Base-by-base conservation (phyloP, 2,888 invertebrate genomes). In the Dynastes hyllus region DNA sequence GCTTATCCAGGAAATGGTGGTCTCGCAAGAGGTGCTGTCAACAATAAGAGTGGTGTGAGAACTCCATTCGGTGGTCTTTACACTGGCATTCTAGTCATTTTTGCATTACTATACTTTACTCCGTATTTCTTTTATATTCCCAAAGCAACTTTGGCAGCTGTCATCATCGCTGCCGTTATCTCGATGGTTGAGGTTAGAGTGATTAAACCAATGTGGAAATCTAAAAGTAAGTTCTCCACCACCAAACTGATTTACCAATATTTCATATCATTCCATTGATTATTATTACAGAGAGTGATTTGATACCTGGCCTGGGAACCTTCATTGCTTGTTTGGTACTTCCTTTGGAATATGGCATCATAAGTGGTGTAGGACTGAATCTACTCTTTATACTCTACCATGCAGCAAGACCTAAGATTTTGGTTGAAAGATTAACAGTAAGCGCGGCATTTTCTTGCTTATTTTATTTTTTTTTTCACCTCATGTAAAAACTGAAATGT, bases 111-210 rank as follows among this genome's bases (percentile, higher is more conserved):
- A 79, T 95, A 96, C 88, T 94, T 97, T 87, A 97, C 97, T 1
- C 96, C 96, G 4, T 95, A 94, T 88, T 97, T 97, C 89, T 94
- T 92, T 87, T 98, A 91, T 88, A 96, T 97, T 85, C 97, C 97
- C 0, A 95, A 94, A 87, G 92, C 97, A 8, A 93, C 95, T 3
- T 90, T 98, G 83, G 96, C 97, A 1, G 96, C 96, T 1, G 95
- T 98, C 84, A 97, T 98, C 86, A 96, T 97, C 83, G 95, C 96
- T 50, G 97, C 98, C 32, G 97, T 98, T 63, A 91, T 97, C 76
- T 96, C 96, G 88, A 97, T 97, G 96, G 94, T 97, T 16, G 96
- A 97, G 88, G 94, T 95, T 81, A 93, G 94, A 88, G 96, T 97
- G 73, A 91, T 97, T 73, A 93, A 93, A 83, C 95, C 96, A 0